Evolutionary conservation across 2,888 invertebrate species (phyloP), one percentile per base, ranked within the genome.

Genomic region (Athalia cordata): DNA sequence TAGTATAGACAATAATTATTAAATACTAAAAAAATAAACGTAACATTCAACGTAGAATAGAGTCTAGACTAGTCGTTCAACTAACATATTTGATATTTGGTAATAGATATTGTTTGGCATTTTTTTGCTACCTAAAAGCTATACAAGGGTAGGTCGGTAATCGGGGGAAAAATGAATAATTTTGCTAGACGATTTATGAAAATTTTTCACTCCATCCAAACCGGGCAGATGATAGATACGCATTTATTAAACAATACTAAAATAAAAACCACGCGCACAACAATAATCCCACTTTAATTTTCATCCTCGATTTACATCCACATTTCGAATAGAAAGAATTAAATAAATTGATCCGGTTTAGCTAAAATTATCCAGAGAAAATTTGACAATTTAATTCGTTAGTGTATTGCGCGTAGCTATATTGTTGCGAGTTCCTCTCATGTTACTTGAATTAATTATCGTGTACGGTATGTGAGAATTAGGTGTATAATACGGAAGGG

Each of bases 11-110:
- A 29, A 75, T 70, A 43, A 62, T 49, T 29, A 75, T 50, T 49
- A 74, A n/a, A 5, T 9, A 61, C 29, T 9, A 75, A 45, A 72
- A 59, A 75, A 75, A 62, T 75, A 75, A 75, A 75, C 62, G 50
- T 75, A 75, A 75, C 75, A 64, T 75, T 75, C 47, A 62, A 75
- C 75, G 62, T 75, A 75, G 61, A 75, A 75, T 75, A 75, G 62
- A 75, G 62, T 64, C 29, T 64, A 64, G 75, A 75, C 75, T 75
- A 75, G 75, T 75, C 75, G 75, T 75, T 75, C 75, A 50, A 75
- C 52, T 64, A 64, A 64, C 75, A 62, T 64, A 64, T 64, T 47
- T 45, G 50, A 62, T 75, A 62, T 75, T 75, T 64, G 75, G 75
- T 75, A 75, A 75, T 64, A 75, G 2, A 50, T 75, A 62, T 61